Conservation (phyloP, 35 echinoderm and acorn worm species). For the Strongylocentrotus purpuratus region DNA sequence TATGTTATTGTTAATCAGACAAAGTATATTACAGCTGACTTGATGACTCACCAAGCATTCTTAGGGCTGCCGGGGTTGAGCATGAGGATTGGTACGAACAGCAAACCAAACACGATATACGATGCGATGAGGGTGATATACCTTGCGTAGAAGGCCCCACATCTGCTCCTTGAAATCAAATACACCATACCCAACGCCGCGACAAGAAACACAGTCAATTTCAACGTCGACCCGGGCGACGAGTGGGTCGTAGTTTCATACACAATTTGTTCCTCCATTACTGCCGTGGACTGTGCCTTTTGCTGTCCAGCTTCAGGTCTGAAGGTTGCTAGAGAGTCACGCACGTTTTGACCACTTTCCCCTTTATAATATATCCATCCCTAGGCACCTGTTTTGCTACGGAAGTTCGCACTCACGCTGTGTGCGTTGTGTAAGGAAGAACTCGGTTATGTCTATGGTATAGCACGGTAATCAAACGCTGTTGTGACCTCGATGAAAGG, state of each 20-base stretch:
- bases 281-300: neutral
- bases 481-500: too few relatives aligned
- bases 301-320: neutral
- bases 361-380: neutral
- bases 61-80: conserved; percentile 33
- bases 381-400: neutral
- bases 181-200: neutral
- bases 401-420: neutral
- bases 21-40: neutral
- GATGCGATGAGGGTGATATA: neutral
- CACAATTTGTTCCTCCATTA: conserved; percentile 4
- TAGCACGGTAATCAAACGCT: too few relatives aligned
- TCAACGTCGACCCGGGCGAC: neutral
- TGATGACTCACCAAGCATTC: conserved; percentile 31
- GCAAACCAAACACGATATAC: conserved; percentile 20
- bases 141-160: conserved; percentile 1
- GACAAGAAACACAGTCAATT: neutral
- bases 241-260: neutral
- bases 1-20: too few relatives aligned
- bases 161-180: neutral
- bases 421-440: neutral
- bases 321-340: neutral
- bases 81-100: neutral
- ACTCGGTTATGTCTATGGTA: neutral
- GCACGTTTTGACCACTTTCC: neutral